Percentiles rank a stretch among this genome's conserved stretches.
Conservation (phyloP, 2,888 invertebrate species). For the Halictus ligatus region DNA sequence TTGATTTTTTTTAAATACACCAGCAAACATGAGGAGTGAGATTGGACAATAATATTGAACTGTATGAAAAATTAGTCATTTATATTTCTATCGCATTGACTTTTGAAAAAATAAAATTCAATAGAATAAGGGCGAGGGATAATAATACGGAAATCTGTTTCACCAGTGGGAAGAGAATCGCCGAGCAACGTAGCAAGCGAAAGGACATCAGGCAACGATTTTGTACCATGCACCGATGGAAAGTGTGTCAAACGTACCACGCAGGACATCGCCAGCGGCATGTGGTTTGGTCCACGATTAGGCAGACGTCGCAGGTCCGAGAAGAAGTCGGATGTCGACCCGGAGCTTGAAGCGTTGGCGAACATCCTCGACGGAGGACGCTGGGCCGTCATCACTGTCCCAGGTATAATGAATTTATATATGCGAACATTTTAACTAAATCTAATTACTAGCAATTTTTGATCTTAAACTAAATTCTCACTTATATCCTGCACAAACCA, state of each 20-base stretch:
- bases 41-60: too few relatives aligned
- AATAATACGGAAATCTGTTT: background rate
- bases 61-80: background rate
- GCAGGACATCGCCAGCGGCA: conserved; percentile 71
- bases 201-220: conserved; percentile 56
- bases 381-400: conserved; percentile 83
- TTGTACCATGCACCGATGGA: conserved; percentile 71
- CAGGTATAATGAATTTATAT: conserved; percentile 74
- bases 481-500: too few relatives aligned
- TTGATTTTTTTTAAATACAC: background rate
- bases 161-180: conserved; percentile 62
- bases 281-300: conserved; percentile 86
- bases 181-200: conserved; percentile 59
- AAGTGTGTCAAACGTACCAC: conserved; percentile 74
- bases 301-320: conserved; percentile 85
- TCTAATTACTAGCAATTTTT: too few relatives aligned
- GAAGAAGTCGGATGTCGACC: conserved; percentile 74
- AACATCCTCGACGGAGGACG: conserved; percentile 83
- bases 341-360: conserved; percentile 80
- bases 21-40: too few relatives aligned
- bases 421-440: too few relatives aligned
- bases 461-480: too few relatives aligned
- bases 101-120: background rate
- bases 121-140: background rate
- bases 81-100: background rate